Percentiles rank a stretch among this genome's conserved stretches.
These are phyloP conservation scores for Volucella inanis DNA, from an alignment of 2,888 invertebrate species.

Conservation along the genomic window DNA sequence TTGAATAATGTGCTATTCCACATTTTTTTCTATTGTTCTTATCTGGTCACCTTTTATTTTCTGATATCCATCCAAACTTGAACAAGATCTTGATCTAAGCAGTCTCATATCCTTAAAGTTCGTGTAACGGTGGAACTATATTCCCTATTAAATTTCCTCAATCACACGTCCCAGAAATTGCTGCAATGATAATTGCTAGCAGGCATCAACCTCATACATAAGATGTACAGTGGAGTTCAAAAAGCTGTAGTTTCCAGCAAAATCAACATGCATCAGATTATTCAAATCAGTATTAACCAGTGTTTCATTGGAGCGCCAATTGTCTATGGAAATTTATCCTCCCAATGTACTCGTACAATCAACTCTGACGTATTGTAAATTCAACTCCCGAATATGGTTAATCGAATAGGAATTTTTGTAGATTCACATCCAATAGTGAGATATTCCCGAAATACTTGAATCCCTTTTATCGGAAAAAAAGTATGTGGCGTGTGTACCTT, in stretches of 20 bases:
- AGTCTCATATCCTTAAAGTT: no score
- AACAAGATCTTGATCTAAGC: no score
- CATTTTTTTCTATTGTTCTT: no score
- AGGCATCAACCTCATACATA: constrained; percentile 93
- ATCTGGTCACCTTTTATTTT: no score
- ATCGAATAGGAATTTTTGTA: constrained; percentile 94
- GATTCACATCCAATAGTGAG: constrained; percentile 93
- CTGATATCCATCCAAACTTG: no score
- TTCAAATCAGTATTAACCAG: constrained; percentile 88
- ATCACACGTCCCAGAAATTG: constrained; percentile 95
- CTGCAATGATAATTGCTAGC: constrained; percentile 93
- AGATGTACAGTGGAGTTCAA: constrained; percentile 91
- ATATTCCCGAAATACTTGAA: constrained; percentile 91
- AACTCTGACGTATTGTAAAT: constrained; percentile 91
- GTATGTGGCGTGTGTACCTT: constrained; percentile 90
- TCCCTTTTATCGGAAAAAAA: constrained; percentile 91
- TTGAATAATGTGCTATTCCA: no score
- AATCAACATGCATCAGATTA: constrained; percentile 88
- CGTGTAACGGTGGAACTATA: no score
- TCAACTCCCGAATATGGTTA: constrained; percentile 92
- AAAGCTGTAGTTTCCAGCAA: constrained; percentile 91
- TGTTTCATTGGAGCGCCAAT: constrained; percentile 89
- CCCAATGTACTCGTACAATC: constrained; percentile 87
- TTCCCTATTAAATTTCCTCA: no score
- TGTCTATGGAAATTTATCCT: constrained; percentile 88